Evolutionary conservation across 35 echinoderm and acorn worm genomes (phyloP).

Genomic region (Apostichopus californicus): DNA sequence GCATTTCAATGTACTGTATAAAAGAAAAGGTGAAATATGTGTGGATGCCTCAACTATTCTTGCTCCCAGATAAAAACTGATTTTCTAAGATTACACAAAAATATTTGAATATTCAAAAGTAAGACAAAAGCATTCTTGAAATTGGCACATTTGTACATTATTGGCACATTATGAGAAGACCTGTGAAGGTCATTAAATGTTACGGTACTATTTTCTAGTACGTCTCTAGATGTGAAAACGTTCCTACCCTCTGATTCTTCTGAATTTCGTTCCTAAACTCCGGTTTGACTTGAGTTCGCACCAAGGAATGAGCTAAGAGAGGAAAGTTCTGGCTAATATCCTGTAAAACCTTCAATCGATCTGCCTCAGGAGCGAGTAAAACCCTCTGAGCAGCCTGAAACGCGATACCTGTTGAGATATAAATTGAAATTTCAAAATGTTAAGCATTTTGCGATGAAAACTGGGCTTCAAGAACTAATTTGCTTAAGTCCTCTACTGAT

Average conservation of each 20-base stretch:
- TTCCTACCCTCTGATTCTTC: slow-evolving; percentile 81
- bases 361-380: slow-evolving; percentile 41
- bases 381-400: slow-evolving; percentile 93
- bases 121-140: too few relatives aligned
- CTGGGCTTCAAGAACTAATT: too few relatives aligned
- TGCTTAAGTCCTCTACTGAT: too few relatives aligned
- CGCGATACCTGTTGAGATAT: slow-evolving; percentile 71
- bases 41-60: not conserved
- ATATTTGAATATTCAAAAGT: too few relatives aligned
- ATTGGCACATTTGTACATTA: too few relatives aligned
- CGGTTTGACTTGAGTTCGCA: slow-evolving; percentile 80
- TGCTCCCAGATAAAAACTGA: too few relatives aligned
- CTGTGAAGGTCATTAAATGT: too few relatives aligned
- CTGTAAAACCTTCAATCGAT: slow-evolving; percentile 67
- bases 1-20: too few relatives aligned
- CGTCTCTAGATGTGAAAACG: not conserved
- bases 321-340: slow-evolving; percentile 96
- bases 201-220: not conserved
- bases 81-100: too few relatives aligned
- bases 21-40: too few relatives aligned
- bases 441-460: too few relatives aligned
- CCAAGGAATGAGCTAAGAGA: slow-evolving; percentile 70
- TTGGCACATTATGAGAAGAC: too few relatives aligned
- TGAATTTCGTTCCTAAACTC: slow-evolving; percentile 82
- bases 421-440: not conserved